phyloP scores from a whole-genome alignment of 2,888 invertebrate genomes.

The Thelaira solivaga region DNA sequence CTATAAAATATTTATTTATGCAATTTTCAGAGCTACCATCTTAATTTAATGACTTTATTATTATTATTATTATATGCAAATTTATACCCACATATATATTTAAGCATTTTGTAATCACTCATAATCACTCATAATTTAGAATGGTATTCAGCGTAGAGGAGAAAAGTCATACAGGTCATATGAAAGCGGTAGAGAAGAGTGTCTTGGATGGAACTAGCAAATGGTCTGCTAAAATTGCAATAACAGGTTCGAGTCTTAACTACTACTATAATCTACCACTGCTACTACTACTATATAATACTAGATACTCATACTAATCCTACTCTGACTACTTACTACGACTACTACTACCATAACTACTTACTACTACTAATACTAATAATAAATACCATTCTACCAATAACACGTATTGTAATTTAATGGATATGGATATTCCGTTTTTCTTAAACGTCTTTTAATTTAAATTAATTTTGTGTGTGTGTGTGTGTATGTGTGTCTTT shows the following conservation, averaged over 20 bases:
- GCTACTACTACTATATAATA: neutral
- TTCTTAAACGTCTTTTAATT: conserved; percentile 43
- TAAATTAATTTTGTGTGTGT: conserved; percentile 26
- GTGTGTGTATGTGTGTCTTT: conserved; percentile 15
- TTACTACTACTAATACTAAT: conserved; percentile 7
- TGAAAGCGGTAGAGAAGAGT: conserved; percentile 98
- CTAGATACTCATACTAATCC: neutral
- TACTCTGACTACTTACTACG: conserved; percentile 10
- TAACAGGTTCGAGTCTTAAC: conserved; percentile 91
- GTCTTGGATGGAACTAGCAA: conserved; percentile 99
- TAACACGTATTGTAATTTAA: conserved; percentile 34
- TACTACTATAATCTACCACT: conserved; percentile 11
- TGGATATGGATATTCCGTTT: conserved; percentile 48
- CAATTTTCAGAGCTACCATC: no score
- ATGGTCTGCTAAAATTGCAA: conserved; percentile 99
- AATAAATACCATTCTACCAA: neutral
- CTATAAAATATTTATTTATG: no score
- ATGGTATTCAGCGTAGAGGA: conserved; percentile 97
- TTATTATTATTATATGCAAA: no score
- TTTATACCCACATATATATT: neutral
- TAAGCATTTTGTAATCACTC: conserved; percentile 40
- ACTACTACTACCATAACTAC: conserved; percentile 17
- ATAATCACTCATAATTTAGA: conserved; percentile 80
- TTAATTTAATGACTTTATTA: no score
- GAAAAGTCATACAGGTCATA: conserved; percentile 95